phyloP scores from a whole-genome alignment of 2,888 invertebrate species.

The Prenolepis imparis region DNA sequence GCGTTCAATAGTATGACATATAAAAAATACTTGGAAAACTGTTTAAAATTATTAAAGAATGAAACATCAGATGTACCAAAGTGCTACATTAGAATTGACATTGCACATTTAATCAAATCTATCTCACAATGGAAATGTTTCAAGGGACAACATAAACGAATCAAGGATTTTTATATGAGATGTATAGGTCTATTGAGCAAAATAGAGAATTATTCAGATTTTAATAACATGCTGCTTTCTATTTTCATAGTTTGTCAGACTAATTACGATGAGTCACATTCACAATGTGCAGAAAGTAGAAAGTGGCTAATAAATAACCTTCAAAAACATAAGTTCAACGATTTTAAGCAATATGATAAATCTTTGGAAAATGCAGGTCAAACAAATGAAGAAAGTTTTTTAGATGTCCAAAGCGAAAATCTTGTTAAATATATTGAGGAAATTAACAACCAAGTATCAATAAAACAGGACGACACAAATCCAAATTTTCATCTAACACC shows the following conservation, averaged over 20 bases:
- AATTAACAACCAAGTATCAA: background rate
- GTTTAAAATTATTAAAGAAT: conserved; percentile 1
- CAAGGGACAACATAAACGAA: background rate
- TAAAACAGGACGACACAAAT: conserved; percentile 2
- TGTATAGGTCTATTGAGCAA: background rate
- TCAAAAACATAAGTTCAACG: background rate
- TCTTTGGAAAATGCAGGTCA: background rate
- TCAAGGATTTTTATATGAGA: background rate
- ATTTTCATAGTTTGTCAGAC: background rate
- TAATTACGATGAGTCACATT: conserved; percentile 1
- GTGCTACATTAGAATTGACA: conserved; percentile 1
- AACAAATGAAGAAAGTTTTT: background rate
- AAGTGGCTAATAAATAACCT: background rate
- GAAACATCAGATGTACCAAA: conserved; percentile 13
- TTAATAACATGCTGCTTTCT: background rate
- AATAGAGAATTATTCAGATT: background rate
- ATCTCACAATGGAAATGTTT: background rate
- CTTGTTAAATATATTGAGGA: background rate
- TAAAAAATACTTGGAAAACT: background rate
- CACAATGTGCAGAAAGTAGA: background rate
- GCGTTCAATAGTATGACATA: background rate
- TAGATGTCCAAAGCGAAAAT: background rate
- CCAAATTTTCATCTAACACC: background rate
- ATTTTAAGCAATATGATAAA: background rate
- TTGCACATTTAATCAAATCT: background rate